These are phyloP conservation scores for Bungarus multicinctus DNA, from an alignment of 2,113 vertebrate genomes.

Conservation along the genomic window DNA sequence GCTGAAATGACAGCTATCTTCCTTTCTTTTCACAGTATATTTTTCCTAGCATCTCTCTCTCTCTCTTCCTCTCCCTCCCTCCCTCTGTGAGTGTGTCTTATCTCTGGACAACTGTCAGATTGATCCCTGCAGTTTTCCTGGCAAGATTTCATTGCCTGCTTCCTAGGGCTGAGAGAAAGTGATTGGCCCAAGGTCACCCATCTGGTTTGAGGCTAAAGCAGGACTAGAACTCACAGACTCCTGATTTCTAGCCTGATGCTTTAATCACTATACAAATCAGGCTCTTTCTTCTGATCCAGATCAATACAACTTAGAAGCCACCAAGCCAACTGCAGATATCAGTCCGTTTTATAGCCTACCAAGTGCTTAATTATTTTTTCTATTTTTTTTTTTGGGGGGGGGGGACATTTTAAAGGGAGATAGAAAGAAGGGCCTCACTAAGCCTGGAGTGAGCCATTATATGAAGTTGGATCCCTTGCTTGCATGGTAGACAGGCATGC, in stretches of 20 bases:
- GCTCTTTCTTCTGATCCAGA: background rate
- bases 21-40: background rate
- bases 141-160: background rate
- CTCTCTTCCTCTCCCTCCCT: too few species aligned
- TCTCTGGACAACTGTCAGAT: background rate
- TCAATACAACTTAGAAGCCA: background rate
- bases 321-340: background rate
- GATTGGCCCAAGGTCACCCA: background rate
- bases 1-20: too few species aligned
- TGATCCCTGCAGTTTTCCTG: background rate
- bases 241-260: background rate
- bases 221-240: background rate
- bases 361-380: background rate
- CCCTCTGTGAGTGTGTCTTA: background rate
- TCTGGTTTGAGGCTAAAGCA: background rate
- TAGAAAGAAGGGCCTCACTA: background rate
- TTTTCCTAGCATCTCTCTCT: background rate
- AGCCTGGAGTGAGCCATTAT: background rate
- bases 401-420: background rate
- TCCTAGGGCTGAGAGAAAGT: background rate
- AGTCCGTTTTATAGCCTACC: background rate
- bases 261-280: background rate
- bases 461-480: background rate
- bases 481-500: background rate
- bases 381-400: background rate